Evolutionary conservation across 2,888 invertebrate genomes (phyloP).

Genomic region (Diarsia mendica): DNA sequence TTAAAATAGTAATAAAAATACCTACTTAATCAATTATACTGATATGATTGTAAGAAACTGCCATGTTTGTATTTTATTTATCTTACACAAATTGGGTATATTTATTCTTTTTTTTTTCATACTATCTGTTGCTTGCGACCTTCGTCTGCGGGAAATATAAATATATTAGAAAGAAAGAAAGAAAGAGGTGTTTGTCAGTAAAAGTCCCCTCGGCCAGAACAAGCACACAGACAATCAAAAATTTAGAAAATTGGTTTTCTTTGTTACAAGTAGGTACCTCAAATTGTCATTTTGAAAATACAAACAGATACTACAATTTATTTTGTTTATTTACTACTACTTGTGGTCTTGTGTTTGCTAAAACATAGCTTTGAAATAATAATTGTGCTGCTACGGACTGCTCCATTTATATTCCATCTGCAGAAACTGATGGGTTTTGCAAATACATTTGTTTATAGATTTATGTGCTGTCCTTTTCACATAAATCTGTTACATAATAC

Average conservation of each 20-base stretch:
- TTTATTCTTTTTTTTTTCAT: neutral
- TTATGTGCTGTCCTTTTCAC: neutral
- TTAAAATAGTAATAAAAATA: slow-evolving; percentile 19
- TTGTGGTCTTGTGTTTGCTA: neutral
- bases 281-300: too few relatives aligned
- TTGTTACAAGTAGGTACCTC: too few relatives aligned
- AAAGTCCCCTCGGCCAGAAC: neutral
- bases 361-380: neutral
- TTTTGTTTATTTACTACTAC: too few relatives aligned
- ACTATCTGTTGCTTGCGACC: neutral
- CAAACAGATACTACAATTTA: too few relatives aligned
- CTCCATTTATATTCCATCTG: neutral
- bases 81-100: neutral
- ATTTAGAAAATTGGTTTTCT: too few relatives aligned
- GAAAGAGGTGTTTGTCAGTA: too few relatives aligned
- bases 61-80: neutral
- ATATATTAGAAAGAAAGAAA: too few relatives aligned
- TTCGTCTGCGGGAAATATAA: too few relatives aligned
- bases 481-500: neutral
- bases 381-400: neutral
- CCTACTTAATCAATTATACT: neutral
- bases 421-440: neutral
- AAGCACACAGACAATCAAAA: neutral
- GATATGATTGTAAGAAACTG: slow-evolving; percentile 1
- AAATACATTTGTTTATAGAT: neutral